phyloP scores from a whole-genome alignment of 2,888 invertebrate species.

The Deilephila porcellus region DNA sequence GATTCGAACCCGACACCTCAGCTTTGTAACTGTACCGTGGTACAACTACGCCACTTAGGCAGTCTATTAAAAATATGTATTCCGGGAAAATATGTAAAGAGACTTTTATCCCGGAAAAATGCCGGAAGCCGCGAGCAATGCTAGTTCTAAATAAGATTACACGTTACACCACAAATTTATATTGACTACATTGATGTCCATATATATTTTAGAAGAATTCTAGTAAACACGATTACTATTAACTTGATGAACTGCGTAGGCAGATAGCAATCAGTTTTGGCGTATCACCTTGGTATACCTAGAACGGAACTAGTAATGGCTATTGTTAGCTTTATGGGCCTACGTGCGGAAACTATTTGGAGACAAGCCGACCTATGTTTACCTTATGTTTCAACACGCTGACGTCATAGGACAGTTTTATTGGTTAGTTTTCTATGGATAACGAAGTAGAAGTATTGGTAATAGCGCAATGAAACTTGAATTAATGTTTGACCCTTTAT shows the following conservation, averaged over 20 bases:
- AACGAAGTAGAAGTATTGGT: background rate
- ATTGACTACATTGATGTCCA: too few relatives aligned
- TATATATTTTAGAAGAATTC: too few relatives aligned
- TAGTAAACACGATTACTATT: background rate
- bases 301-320: conserved; percentile 21
- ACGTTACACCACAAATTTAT: too few relatives aligned
- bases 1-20: too few relatives aligned
- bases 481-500: too few relatives aligned
- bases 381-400: background rate
- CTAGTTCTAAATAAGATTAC: too few relatives aligned
- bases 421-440: background rate
- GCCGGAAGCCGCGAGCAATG: too few relatives aligned
- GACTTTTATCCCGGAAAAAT: too few relatives aligned
- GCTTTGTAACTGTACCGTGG: too few relatives aligned
- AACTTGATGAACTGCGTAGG: background rate
- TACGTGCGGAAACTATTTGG: conserved; percentile 9
- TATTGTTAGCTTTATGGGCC: conserved; percentile 1
- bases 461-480: background rate
- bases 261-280: background rate
- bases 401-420: background rate
- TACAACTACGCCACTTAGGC: too few relatives aligned
- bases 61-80: too few relatives aligned
- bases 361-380: background rate
- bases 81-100: too few relatives aligned
- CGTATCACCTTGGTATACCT: conserved; percentile 14